These are phyloP conservation scores for Drosophila testacea DNA, from an alignment of 2,888 invertebrate genomes.

Conservation along the genomic window DNA sequence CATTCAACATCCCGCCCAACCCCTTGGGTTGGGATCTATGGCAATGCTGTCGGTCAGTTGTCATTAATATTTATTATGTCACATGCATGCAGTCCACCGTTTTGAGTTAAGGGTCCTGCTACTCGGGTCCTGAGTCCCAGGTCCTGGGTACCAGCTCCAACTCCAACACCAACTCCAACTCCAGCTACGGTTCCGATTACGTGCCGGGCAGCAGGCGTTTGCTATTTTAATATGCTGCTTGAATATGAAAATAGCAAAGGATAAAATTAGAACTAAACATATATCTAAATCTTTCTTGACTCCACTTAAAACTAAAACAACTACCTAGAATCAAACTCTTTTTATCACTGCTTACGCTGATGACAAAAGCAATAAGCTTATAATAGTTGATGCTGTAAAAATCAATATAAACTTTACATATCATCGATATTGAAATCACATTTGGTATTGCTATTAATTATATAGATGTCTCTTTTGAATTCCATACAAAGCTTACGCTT, in stretches of 20 bases:
- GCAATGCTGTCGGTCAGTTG: slow-evolving; percentile 75
- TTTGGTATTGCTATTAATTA: neutral
- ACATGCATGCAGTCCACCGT: slow-evolving; percentile 64
- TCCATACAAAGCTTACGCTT: too few species aligned
- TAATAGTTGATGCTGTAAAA: neutral
- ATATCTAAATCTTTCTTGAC: slow-evolving; percentile 12
- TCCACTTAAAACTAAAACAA: slow-evolving; percentile 4
- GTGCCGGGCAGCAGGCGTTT: slow-evolving; percentile 54
- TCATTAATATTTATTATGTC: slow-evolving; percentile 83
- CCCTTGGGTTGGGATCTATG: slow-evolving; percentile 61
- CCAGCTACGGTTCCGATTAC: slow-evolving; percentile 40
- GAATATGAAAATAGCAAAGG: slow-evolving; percentile 50
- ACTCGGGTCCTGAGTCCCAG: slow-evolving; percentile 20
- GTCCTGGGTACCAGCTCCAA: slow-evolving; percentile 9
- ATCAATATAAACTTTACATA: neutral
- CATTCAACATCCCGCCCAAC: slow-evolving; percentile 43
- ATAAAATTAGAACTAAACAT: slow-evolving; percentile 14
- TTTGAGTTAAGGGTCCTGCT: slow-evolving; percentile 43
- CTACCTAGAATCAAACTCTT: slow-evolving; percentile 7
- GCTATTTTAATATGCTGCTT: slow-evolving; percentile 66
- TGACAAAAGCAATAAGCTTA: neutral
- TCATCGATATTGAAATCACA: neutral
- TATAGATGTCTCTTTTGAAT: too few species aligned
- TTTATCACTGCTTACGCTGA: neutral
- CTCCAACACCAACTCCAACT: slow-evolving; percentile 8